A percentile compares a stretch with the other conserved stretches of the same genome.
These are phyloP conservation scores for Carcinoscorpius rotundicauda DNA, from an alignment of 1,140 invertebrate species.

Conservation along the genomic window DNA sequence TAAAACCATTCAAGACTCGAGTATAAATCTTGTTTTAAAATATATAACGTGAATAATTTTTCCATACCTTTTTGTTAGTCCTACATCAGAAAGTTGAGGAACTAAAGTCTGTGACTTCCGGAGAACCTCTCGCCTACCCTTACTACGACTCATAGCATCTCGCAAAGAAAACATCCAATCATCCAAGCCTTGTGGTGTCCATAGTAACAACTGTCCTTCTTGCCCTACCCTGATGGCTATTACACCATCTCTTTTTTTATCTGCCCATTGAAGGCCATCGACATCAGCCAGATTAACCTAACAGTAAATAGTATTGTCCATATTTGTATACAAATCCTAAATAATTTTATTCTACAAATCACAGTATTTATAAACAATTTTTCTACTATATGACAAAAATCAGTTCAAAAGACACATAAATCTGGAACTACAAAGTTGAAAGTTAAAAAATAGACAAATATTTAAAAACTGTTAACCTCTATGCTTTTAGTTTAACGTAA, in stretches of 20 bases:
- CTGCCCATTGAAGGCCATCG: slow-evolving; percentile 49
- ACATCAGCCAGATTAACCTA: slow-evolving; percentile 50
- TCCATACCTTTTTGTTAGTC: slow-evolving; percentile 12
- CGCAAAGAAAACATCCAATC: slow-evolving; percentile 24
- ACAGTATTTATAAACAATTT: too few species aligned
- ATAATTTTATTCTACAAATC: too few species aligned
- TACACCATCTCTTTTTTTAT: slow-evolving; percentile 45
- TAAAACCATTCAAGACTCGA: background rate
- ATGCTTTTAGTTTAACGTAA: too few species aligned
- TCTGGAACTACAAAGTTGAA: too few species aligned
- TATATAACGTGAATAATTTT: too few species aligned
- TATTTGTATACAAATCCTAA: too few species aligned
- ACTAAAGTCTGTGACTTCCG: slow-evolving; percentile 22
- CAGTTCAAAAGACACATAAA: too few species aligned
- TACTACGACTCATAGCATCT: slow-evolving; percentile 23
- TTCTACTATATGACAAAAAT: too few species aligned
- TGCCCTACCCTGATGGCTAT: slow-evolving; percentile 18
- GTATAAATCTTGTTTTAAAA: too few species aligned
- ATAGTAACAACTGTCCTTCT: slow-evolving; percentile 44
- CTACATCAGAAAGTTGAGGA: slow-evolving; percentile 14
- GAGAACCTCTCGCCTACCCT: slow-evolving; percentile 21
- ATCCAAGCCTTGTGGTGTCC: slow-evolving; percentile 29
- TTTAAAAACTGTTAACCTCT: too few species aligned
- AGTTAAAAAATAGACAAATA: too few species aligned
- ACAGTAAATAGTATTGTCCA: too few species aligned